Evolutionary conservation across 2,888 invertebrate genomes (phyloP).

Genomic region (Brachypalpus laphriformis): DNA sequence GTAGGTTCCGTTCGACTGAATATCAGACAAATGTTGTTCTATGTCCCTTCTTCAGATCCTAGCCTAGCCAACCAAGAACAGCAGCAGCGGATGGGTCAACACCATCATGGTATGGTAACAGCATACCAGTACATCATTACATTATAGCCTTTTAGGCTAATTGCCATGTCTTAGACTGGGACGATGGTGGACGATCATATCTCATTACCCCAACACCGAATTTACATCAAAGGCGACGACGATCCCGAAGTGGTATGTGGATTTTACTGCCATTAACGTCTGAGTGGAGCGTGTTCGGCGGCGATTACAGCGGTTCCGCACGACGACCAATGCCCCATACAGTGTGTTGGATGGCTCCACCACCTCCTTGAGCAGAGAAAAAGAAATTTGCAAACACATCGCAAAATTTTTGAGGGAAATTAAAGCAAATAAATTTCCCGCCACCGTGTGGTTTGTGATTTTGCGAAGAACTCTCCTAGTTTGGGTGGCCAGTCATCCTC

Average conservation of each 20-base stretch:
- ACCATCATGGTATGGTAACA: slow-evolving; percentile 41
- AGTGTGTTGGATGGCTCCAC: not conserved
- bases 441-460: slow-evolving; percentile 37
- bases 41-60: slow-evolving; percentile 38
- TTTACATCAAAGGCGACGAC: slow-evolving; percentile 41
- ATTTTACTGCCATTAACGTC: slow-evolving; percentile 33
- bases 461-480: slow-evolving; percentile 31
- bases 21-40: slow-evolving; percentile 55
- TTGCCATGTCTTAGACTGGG: slow-evolving; percentile 61
- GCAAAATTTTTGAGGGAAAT: slow-evolving; percentile 23
- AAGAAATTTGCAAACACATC: slow-evolving; percentile 41
- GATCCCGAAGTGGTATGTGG: slow-evolving; percentile 24
- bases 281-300: slow-evolving; percentile 54
- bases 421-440: slow-evolving; percentile 48
- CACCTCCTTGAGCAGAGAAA: not conserved
- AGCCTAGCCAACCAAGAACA: not conserved
- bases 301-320: slow-evolving; percentile 46
- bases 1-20: slow-evolving; percentile 62
- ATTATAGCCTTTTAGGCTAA: slow-evolving; percentile 68
- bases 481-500: slow-evolving; percentile 21
- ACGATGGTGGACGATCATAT: slow-evolving; percentile 13
- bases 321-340: slow-evolving; percentile 27
- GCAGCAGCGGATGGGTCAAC: slow-evolving; percentile 35
- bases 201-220: slow-evolving; percentile 13
- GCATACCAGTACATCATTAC: slow-evolving; percentile 60